These are phyloP conservation scores for Laticauda laticaudata DNA, from an alignment of 2,113 vertebrate species.

Conservation along the genomic window DNA sequence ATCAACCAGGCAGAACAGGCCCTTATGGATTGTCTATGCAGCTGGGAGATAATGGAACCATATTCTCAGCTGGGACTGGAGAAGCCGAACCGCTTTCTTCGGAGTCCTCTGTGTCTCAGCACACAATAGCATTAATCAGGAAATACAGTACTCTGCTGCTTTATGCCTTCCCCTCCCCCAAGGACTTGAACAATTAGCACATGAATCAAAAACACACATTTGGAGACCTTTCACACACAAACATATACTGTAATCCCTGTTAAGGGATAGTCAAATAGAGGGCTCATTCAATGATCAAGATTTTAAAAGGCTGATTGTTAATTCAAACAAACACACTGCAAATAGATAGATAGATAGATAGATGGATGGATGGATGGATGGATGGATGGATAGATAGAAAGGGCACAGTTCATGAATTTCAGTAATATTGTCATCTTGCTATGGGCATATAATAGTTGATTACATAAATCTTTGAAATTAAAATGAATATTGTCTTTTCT, in stretches of 20 bases:
- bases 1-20: conserved; percentile 73
- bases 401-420: neutral
- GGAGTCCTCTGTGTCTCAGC: conserved; percentile 55
- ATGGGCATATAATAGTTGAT: neutral
- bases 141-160: conserved; percentile 54
- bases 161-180: conserved; percentile 34
- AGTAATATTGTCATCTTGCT: neutral
- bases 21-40: conserved; percentile 63
- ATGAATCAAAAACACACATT: conserved; percentile 47
- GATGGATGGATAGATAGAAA: neutral
- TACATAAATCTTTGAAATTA: neutral
- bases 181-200: conserved; percentile 56
- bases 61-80: conserved; percentile 62
- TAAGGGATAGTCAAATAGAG: neutral
- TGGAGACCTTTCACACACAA: conserved; percentile 23
- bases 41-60: conserved; percentile 65
- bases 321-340: neutral
- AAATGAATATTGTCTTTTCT: neutral
- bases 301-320: neutral
- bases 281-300: conserved; percentile 9
- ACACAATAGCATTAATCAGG: conserved; percentile 63
- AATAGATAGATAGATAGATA: neutral
- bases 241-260: conserved; percentile 3
- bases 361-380: neutral
- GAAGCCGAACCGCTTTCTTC: conserved; percentile 57